These are phyloP conservation scores for Bactericera cockerelli DNA, from an alignment of 1,140 invertebrate genomes.

Conservation along the genomic window DNA sequence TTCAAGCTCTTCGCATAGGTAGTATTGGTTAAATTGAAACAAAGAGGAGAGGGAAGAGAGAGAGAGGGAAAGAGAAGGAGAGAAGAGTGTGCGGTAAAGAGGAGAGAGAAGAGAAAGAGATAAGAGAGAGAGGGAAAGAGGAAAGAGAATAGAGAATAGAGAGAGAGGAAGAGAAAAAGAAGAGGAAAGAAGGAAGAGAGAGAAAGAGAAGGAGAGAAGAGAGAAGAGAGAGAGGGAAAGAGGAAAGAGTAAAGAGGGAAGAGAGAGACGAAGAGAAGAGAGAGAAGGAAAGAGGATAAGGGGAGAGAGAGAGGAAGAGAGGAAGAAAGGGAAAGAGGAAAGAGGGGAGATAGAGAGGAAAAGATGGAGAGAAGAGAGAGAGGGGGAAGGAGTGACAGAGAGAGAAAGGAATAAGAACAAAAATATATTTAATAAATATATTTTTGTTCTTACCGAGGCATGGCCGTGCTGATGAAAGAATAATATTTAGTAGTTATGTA, in stretches of 20 bases:
- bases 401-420: neutral
- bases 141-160: neutral
- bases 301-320: neutral
- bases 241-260: neutral
- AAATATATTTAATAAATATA: too few relatives aligned
- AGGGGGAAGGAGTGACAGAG: neutral
- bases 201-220: too few relatives aligned
- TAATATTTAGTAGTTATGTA: too few relatives aligned
- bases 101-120: neutral
- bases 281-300: neutral
- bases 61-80: neutral
- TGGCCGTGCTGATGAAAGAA: too few relatives aligned
- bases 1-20: too few relatives aligned
- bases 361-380: neutral
- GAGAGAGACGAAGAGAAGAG: neutral
- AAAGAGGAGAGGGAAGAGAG: slow-evolving; percentile 1
- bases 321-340: slow-evolving; percentile 5
- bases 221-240: neutral
- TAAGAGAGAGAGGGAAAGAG: neutral
- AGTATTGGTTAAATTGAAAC: neutral
- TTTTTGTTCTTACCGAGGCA: too few relatives aligned
- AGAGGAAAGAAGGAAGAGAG: neutral
- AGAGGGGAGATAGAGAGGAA: too few relatives aligned
- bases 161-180: neutral
- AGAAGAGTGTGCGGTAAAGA: neutral